These are phyloP conservation scores for Agapornis canus DNA, from an alignment of 2,797 vertebrate species.

Conservation along the genomic window DNA sequence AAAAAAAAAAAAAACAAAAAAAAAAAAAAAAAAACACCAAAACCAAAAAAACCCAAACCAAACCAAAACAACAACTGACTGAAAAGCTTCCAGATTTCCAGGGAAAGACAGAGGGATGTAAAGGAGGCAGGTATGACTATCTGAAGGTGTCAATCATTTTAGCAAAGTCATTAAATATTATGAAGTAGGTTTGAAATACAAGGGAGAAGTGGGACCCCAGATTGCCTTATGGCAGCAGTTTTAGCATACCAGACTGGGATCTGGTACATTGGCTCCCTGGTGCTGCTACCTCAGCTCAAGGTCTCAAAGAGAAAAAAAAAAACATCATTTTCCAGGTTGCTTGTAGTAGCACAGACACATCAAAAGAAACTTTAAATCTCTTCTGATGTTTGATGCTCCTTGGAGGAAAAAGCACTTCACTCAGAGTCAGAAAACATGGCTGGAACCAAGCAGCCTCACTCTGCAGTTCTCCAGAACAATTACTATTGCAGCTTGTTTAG, in stretches of 20 bases:
- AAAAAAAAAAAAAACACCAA: too few relatives aligned
- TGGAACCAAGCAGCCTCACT: background rate
- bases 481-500: background rate
- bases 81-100: background rate
- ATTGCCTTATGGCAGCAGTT: background rate
- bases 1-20: too few relatives aligned
- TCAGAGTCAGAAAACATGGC: background rate
- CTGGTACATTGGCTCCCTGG: background rate
- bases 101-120: background rate
- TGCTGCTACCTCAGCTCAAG: background rate
- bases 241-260: background rate
- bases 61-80: background rate
- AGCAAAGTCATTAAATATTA: background rate
- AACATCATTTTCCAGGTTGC: background rate
- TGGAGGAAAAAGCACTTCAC: background rate
- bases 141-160: background rate
- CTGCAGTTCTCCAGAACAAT: background rate
- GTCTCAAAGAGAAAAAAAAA: background rate
- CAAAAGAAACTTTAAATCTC: constrained; percentile 16
- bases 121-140: background rate
- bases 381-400: background rate
- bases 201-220: background rate
- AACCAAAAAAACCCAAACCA: background rate
- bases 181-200: background rate
- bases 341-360: background rate